Percentiles rank a stretch among this genome's conserved stretches.
phyloP scores from a whole-genome alignment of 2,888 invertebrate species.

The Heteropelma amictum region DNA sequence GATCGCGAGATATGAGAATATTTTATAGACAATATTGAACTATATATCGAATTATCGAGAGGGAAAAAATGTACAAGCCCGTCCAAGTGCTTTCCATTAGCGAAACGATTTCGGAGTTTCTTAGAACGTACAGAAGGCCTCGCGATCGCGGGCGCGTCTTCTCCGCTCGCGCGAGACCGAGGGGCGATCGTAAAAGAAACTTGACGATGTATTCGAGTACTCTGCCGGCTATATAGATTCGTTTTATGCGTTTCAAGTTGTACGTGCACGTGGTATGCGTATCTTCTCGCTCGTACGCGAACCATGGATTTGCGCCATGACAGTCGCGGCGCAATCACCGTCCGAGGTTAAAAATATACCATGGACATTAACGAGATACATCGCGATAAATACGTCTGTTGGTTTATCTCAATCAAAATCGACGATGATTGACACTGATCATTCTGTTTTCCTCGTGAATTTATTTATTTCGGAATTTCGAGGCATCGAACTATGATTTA shows the following conservation, averaged over 20 bases:
- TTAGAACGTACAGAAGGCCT: constrained; percentile 39
- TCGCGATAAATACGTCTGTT: constrained; percentile 22
- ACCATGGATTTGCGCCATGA: no score
- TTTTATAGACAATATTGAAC: constrained; percentile 44
- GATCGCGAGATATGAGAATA: constrained; percentile 21
- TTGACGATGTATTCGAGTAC: constrained; percentile 53
- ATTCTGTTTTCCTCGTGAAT: constrained; percentile 35
- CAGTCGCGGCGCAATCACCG: constrained; percentile 7
- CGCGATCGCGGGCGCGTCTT: constrained; percentile 31
- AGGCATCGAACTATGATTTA: no score
- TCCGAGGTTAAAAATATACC: constrained; percentile 9
- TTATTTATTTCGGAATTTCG: no score
- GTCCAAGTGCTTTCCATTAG: constrained; percentile 58
- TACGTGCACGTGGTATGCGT: neutral
- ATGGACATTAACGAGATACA: constrained; percentile 10
- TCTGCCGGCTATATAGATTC: constrained; percentile 35
- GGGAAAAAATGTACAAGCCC: constrained; percentile 39
- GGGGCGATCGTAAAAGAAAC: constrained; percentile 57
- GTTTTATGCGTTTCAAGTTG: constrained; percentile 26
- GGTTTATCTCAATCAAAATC: constrained; percentile 44
- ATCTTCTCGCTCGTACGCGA: constrained; percentile 1
- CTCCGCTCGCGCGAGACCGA: constrained; percentile 28
- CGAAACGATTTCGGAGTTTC: constrained; percentile 51
- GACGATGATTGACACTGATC: constrained; percentile 46
- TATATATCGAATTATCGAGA: constrained; percentile 50